Evolutionary conservation across 64 coral and sea anemone genomes (phyloP), one percentile per base, ranked within the genome.

Genomic region (Pocillopora damicornis): DNA sequence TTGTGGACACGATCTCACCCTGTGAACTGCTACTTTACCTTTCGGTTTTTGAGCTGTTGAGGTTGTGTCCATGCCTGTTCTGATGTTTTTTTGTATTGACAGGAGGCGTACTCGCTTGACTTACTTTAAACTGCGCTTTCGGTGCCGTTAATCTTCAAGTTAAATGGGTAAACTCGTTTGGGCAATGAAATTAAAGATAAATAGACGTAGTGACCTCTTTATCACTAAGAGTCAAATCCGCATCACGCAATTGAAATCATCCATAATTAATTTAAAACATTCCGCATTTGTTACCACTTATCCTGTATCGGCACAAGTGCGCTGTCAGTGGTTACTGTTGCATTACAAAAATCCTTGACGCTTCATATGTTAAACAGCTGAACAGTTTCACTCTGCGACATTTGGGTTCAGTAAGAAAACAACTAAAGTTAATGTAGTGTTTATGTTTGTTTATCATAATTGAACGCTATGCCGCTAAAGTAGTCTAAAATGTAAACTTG

Each of bases 1-100:
- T 61, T 79, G 89, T 2, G 88, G 88, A 73, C 82, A 91, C 57
- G 89, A 86, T 16, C 74, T 82, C 42, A 60, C 75, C 20, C 89
- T 34, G 17, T 83, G 45, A 17, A n/a, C 72, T 38, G 11, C 37
- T 18, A 18, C 37, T 17, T 59, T 74, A 9, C 56, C 18, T 59
- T 17, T 87, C 14, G 36, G 64, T 73, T 87, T 74, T 26, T 62
- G 85, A 45, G 18, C 59, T 12, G 85, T 75, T 7, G 80, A 83
- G 17, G 35, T 9, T 67, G 15, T 35, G n/a, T 66, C 63, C 80
- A 83, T 83, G 5, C 5, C 63, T 35, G 34, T 30, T 51, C 67
- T n/a, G 20, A 5, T 71, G 11, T 71, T 11, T 23, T 3, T n/a
- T 23, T 71, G 30, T 23, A 20, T 17, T 63, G 61, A 63, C 1